A percentile compares a stretch with the other conserved stretches of the same genome.
Evolutionary conservation across 2,888 invertebrate species (phyloP).

Genomic region (Myopa testacea): DNA sequence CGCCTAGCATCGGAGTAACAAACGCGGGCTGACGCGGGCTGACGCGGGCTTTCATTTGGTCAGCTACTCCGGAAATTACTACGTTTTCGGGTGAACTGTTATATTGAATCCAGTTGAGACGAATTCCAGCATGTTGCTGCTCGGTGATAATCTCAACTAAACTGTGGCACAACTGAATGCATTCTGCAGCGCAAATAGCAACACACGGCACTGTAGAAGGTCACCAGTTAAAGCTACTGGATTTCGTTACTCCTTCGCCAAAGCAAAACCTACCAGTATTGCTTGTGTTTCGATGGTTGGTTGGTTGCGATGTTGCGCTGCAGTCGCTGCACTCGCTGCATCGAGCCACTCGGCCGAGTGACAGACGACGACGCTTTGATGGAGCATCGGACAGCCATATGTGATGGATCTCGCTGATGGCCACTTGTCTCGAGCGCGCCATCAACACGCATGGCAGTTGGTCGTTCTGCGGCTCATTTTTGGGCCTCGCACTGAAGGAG

Average conservation of each 20-base stretch:
- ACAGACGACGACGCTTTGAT: slow-evolving; percentile 58
- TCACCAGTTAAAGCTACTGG: slow-evolving; percentile 13
- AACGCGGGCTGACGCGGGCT: too few relatives aligned
- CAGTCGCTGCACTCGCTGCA: not conserved
- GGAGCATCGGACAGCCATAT: slow-evolving; percentile 61
- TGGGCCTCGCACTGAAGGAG: slow-evolving; percentile 31
- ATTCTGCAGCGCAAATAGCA: too few relatives aligned
- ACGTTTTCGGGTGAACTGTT: too few relatives aligned
- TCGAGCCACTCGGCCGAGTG: slow-evolving; percentile 6
- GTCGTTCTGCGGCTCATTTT: slow-evolving; percentile 35
- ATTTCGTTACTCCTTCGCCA: slow-evolving; percentile 41
- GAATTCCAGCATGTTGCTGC: too few relatives aligned
- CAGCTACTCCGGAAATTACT: too few relatives aligned
- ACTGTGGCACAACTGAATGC: too few relatives aligned
- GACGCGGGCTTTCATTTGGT: too few relatives aligned
- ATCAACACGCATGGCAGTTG: slow-evolving; percentile 30
- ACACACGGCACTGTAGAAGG: slow-evolving; percentile 14
- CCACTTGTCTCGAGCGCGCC: slow-evolving; percentile 25
- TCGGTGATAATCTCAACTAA: too few relatives aligned
- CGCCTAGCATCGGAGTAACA: too few relatives aligned
- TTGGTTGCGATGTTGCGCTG: too few relatives aligned
- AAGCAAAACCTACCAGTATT: not conserved
- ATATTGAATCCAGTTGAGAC: too few relatives aligned
- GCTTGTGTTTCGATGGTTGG: not conserved
- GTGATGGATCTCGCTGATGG: slow-evolving; percentile 59